phyloP scores from a whole-genome alignment of 2,113 vertebrate genomes.

The Menidia beryllina region DNA sequence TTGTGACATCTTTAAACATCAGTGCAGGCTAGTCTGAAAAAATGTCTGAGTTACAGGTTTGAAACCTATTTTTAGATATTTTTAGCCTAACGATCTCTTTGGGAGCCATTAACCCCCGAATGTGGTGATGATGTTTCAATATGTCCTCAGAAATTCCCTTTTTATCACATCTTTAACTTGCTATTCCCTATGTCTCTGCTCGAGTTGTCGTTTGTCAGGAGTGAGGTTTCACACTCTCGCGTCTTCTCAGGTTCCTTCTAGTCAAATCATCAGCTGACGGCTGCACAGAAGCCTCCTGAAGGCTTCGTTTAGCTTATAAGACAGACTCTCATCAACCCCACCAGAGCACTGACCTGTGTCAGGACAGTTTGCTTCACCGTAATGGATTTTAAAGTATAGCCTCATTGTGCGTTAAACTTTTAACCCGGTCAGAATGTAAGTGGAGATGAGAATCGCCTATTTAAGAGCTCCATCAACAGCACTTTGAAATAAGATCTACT shows the following conservation, averaged over 20 bases:
- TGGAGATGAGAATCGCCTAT: constrained; percentile 22
- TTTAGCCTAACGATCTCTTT: neutral
- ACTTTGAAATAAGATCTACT: constrained; percentile 48
- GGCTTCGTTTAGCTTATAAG: constrained; percentile 38
- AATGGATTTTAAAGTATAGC: constrained; percentile 52
- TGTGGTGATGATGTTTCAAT: neutral
- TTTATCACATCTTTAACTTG: constrained; percentile 3
- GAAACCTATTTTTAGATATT: too few species aligned
- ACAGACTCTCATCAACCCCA: constrained; percentile 37
- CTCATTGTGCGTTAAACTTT: constrained; percentile 45
- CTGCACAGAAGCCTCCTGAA: constrained; percentile 22
- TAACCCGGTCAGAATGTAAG: constrained; percentile 40
- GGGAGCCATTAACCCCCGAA: neutral
- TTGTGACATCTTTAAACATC: constrained; percentile 44
- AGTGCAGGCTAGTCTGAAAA: neutral
- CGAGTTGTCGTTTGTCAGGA: neutral
- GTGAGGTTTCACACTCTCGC: neutral
- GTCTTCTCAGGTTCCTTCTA: constrained; percentile 27
- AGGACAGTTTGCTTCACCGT: constrained; percentile 39
- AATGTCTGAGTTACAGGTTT: neutral
- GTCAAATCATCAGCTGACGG: constrained; percentile 47
- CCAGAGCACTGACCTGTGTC: constrained; percentile 35
- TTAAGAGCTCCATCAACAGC: constrained; percentile 5
- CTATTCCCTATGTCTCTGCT: neutral
- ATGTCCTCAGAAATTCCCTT: neutral